Conservation (phyloP, 2,797 vertebrate genomes). For the Calcarius lapponicus region DNA sequence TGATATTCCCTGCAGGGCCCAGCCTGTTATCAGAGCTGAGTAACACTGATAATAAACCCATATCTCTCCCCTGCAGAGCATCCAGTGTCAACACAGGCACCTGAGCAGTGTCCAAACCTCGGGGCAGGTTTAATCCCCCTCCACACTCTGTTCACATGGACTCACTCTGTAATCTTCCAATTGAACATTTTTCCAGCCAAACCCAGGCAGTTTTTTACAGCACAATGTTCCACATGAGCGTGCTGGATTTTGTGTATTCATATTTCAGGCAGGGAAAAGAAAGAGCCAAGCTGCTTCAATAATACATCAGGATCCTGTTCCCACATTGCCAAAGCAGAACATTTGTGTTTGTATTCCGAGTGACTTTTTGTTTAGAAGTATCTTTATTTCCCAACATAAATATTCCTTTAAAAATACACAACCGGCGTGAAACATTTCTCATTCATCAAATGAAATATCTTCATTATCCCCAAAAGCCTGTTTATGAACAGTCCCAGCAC, state of each 20-base stretch:
- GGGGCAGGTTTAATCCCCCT: not conserved
- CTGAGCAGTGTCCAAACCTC: not conserved
- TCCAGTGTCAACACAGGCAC: conserved; percentile 2
- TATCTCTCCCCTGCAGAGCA: conserved; percentile 9
- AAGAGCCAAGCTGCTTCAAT: not conserved
- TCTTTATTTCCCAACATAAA: conserved; percentile 16
- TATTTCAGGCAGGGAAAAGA: not conserved
- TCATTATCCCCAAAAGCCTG: not conserved
- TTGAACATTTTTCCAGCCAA: not conserved
- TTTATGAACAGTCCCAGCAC: not conserved
- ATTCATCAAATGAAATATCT: not conserved
- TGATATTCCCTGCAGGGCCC: not conserved
- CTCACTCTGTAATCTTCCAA: conserved; percentile 9
- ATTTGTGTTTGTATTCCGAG: conserved; percentile 7
- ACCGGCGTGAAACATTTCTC: not conserved
- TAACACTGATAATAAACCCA: not conserved
- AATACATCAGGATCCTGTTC: conserved; percentile 35
- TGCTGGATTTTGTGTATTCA: not conserved
- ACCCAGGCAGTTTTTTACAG: not conserved
- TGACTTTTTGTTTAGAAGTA: conserved; percentile 16
- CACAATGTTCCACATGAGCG: not conserved
- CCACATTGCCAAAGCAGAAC: conserved; percentile 34
- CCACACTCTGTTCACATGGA: not conserved
- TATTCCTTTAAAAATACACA: conserved; percentile 4
- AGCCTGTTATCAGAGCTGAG: conserved; percentile 17